A percentile compares a stretch with the other conserved stretches of the same genome.
phyloP scores from a whole-genome alignment of 2,888 invertebrate species.

The Auanema freiburgensis region DNA sequence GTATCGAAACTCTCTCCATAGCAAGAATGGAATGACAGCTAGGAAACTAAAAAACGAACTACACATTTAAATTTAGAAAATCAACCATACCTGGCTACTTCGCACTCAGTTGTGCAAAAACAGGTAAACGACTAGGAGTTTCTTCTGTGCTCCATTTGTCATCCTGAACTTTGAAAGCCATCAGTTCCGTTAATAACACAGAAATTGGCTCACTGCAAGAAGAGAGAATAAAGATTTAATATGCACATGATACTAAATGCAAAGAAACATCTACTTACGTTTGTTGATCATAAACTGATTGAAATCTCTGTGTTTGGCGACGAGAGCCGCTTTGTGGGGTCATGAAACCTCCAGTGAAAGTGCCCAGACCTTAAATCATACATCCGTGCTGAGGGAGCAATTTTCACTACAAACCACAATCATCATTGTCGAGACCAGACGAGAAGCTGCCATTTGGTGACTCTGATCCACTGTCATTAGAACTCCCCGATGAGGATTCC shows the following conservation, averaged over 20 bases:
- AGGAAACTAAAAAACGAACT: neutral
- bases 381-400: neutral
- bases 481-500: constrained; percentile 48
- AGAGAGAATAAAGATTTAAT: constrained; percentile 15
- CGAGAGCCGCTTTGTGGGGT: constrained; percentile 11
- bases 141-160: neutral
- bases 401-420: constrained; percentile 10
- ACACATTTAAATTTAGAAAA: neutral
- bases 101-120: constrained; percentile 45
- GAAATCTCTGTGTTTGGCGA: constrained; percentile 1
- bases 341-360: constrained; percentile 20
- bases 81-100: constrained; percentile 17
- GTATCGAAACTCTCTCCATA: too few species aligned
- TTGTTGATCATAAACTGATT: constrained; percentile 14
- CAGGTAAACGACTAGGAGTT: constrained; percentile 41
- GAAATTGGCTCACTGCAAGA: constrained; percentile 29
- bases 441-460: constrained; percentile 59
- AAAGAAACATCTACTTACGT: constrained; percentile 4
- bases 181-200: constrained; percentile 32
- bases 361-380: constrained; percentile 9
- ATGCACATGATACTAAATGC: neutral
- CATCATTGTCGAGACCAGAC: constrained; percentile 51
- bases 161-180: constrained; percentile 8
- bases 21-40: neutral
- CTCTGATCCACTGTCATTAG: constrained; percentile 52